Evolutionary conservation across 1,140 invertebrate genomes (phyloP).

Genomic region (Heliconius melpomene): DNA sequence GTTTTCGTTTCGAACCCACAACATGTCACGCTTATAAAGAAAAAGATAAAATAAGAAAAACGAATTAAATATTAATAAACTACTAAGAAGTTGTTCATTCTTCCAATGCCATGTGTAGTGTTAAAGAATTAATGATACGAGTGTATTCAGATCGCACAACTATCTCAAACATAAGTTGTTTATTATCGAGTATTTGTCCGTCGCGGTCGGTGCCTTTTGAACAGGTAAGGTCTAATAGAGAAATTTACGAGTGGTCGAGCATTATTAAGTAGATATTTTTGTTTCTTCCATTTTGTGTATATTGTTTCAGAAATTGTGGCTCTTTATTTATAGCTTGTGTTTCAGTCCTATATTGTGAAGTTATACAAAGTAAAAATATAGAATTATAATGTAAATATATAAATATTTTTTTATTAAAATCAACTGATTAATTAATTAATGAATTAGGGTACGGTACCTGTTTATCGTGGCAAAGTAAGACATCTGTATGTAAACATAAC

Average conservation of each 20-base stretch:
- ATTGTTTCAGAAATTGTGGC: neutral
- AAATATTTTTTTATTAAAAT: too few relatives aligned
- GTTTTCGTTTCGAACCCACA: too few relatives aligned
- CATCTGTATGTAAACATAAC: too few relatives aligned
- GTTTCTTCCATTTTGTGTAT: neutral
- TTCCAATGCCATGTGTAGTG: slow-evolving; percentile 25
- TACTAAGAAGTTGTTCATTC: neutral
- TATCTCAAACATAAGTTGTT: slow-evolving; percentile 36
- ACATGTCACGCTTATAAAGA: too few relatives aligned
- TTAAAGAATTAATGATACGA: neutral
- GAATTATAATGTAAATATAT: too few relatives aligned
- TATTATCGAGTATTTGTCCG: slow-evolving; percentile 34
- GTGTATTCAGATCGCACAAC: slow-evolving; percentile 10
- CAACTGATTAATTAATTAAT: too few relatives aligned
- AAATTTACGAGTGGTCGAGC: slow-evolving; percentile 2
- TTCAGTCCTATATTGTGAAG: neutral
- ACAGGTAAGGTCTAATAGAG: neutral
- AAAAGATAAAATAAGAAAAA: neutral
- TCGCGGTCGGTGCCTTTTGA: too few relatives aligned
- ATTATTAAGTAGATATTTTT: neutral
- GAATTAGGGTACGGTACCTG: too few relatives aligned
- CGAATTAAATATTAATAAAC: neutral
- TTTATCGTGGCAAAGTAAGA: too few relatives aligned
- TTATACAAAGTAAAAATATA: neutral
- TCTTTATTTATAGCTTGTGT: neutral